Base-by-base conservation (phyloP, 53 echinoderm and acorn worm species). In the Echinometra lucunter region DNA sequence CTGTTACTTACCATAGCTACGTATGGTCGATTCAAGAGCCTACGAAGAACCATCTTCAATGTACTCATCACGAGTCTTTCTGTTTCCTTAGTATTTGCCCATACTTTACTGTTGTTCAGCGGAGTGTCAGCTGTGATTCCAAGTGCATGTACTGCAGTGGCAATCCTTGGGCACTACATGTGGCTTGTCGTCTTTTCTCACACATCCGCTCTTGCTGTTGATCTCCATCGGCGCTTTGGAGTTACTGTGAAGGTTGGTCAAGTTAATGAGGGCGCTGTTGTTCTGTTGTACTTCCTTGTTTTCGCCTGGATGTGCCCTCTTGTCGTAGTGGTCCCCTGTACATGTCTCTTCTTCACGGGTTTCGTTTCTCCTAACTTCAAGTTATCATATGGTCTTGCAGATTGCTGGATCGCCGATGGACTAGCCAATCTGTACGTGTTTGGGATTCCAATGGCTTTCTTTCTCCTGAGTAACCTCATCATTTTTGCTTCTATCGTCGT, bases 151-250 rank as follows among this genome's bases (percentile, higher is more conserved):
- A 93, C 88, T 49, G 63, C 89, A 15, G 91, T 95, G 37, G 97
- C 97, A 5, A 95, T 93, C 63, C 28, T 97, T 9, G 95, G 93
- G 3, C 97, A 97, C 37, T 97, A 95, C 94, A 95, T 97, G 67
- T 97, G 97, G 97, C 88, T 97, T 15, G 74, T 95, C 7, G 83
- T 95, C 13, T 96, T 97, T 16, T 83, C 96, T 60, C 96, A 96
- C 93, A 97, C 95, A 21, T 90, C 89, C 23, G 97, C 96, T 45
- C 69, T 97, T 57, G 96, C 97, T 3, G 96, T 95, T 44, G 95
- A 93, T 60, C 94, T 97, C 49, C 90, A 97, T 42, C 66, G 92
- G 12, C 88, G 88, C 15, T 96, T 96, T 30, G 95, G 94, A 8
- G 81, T 66, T 25, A 63, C 66, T 37, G 78, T 88, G 28, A 78